phyloP scores from a whole-genome alignment of 2,797 vertebrate genomes.

The Gymnothorax javanicus region DNA sequence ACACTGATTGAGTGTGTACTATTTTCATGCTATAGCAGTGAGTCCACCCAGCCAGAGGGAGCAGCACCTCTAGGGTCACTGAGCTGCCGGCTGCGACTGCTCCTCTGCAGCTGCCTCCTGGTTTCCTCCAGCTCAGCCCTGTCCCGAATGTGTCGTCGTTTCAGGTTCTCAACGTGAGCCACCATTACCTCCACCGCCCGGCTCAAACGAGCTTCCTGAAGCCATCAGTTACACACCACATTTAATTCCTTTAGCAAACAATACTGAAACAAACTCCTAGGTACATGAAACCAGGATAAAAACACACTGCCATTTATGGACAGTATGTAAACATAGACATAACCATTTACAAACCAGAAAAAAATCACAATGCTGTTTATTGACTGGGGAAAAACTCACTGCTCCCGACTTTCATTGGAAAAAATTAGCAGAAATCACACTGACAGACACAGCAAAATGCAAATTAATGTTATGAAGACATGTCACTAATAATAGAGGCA shows the following conservation, averaged over 20 bases:
- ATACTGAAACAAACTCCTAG: background rate
- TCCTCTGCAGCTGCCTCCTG: constrained; percentile 72
- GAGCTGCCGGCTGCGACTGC: constrained; percentile 60
- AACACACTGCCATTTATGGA: background rate
- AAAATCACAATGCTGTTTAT: background rate
- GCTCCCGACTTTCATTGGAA: background rate
- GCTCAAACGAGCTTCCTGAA: constrained; percentile 82
- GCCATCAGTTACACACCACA: background rate
- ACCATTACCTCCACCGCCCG: constrained; percentile 82
- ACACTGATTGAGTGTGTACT: background rate
- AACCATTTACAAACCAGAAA: too few relatives aligned
- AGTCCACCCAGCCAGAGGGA: accelerated
- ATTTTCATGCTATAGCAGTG: background rate
- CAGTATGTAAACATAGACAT: background rate
- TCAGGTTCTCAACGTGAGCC: constrained; percentile 82
- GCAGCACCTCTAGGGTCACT: constrained; percentile 57
- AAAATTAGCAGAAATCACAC: background rate
- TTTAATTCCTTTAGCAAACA: background rate
- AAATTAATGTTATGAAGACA: background rate
- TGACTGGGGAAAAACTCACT: background rate
- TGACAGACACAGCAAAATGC: background rate
- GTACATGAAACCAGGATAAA: too few relatives aligned
- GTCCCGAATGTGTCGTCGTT: constrained; percentile 66
- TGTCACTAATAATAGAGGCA: background rate
- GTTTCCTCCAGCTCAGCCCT: constrained; percentile 77